Base-by-base conservation (phyloP, 2,113 vertebrate genomes). In the Alosa alosa region DNA sequence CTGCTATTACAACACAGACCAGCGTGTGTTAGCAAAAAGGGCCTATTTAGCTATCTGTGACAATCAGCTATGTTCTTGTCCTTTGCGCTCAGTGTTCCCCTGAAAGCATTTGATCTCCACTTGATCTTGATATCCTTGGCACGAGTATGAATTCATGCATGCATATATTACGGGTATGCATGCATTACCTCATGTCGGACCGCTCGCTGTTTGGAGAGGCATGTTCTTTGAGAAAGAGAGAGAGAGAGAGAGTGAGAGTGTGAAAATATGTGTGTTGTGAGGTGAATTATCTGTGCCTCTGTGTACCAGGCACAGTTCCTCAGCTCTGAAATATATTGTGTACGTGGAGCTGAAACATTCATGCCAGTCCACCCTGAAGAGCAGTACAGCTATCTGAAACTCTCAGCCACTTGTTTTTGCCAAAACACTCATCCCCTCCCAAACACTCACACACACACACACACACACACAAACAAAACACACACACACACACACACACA, bases 81-180 rank as follows among this genome's bases (percentile, higher is more conserved):
- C 13, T 13, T 10, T 36, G 25, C 31, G 13, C 25, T 7, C n/a
- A 1, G 64, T 72, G 64, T 31, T 36, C 10, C n/a, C 25, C n/a
- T 11, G 0, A 78, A 78, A 39, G n/a, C 36, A 78, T 17, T 78
- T 78, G 9, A 78, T 78, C 15, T 5, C 72, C 39, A 31, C 15
- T 78, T 78, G 72, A 78, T 78, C 72, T 78, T 78, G 72, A 78
- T 78, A 39, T 78, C 39, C 31, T 39, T 78, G 72, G 72, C 25
- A 78, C 31, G 10, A 5, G 25, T 39, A 3, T 39, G 36, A 78
- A 39, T 36, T 78, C 72, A 78, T 78, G 72, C 0, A 39, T 78
- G 31, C 1, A 39, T 78, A 13, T 17, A 11, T 39, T 72, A 31
- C 9, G 31, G 18, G 10, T 72, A 10, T 31, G 1, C 18, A 57